phyloP scores from a whole-genome alignment of 53 echinoderm and acorn worm genomes.

The Stichopus horrens region DNA sequence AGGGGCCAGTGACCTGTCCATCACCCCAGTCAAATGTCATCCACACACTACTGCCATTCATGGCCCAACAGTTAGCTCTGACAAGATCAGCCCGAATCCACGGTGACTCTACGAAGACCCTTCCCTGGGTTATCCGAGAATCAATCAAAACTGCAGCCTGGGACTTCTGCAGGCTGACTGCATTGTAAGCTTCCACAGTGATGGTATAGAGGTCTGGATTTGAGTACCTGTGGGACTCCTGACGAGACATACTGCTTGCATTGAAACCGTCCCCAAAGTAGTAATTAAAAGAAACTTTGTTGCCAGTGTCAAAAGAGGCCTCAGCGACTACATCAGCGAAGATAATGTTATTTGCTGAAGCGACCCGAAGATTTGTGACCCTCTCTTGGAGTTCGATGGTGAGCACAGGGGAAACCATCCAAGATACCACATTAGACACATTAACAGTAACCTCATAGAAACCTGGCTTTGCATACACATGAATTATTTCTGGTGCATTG shows the following conservation, averaged over 20 bases:
- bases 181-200: constrained; percentile 57
- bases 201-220: constrained; percentile 61
- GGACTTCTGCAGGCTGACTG: constrained; percentile 53
- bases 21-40: constrained; percentile 87
- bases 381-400: constrained; percentile 69
- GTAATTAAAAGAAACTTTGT: constrained; percentile 70
- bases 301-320: constrained; percentile 59
- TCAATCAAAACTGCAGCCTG: constrained; percentile 63
- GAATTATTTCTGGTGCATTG: constrained; percentile 41
- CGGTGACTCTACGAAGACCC: constrained; percentile 50
- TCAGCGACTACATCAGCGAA: constrained; percentile 43
- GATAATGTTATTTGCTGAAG: constrained; percentile 54
- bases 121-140: constrained; percentile 55
- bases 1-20: constrained; percentile 59
- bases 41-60: constrained; percentile 70
- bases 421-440: constrained; percentile 77
- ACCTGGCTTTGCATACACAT: constrained; percentile 52
- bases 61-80: constrained; percentile 59
- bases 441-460: constrained; percentile 68
- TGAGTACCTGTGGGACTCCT: constrained; percentile 46
- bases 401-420: constrained; percentile 68
- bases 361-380: constrained; percentile 57
- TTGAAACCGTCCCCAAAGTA: constrained; percentile 64
- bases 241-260: constrained; percentile 10
- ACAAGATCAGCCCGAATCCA: constrained; percentile 59